Conservation (phyloP, 2,113 vertebrate genomes). For the Callithrix jacchus region DNA sequence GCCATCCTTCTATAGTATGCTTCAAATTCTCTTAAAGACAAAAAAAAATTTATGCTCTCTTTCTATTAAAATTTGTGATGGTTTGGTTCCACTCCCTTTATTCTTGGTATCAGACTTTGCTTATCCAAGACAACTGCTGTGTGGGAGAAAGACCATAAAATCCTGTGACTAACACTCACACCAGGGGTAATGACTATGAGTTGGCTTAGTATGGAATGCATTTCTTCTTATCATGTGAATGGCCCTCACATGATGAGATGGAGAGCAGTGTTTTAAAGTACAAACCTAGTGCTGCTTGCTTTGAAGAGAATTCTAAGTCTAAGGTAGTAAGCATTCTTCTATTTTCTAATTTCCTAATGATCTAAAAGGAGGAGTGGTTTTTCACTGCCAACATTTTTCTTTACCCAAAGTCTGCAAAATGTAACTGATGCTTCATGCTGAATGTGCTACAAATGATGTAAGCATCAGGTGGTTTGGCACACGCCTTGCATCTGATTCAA, state of each 20-base stretch:
- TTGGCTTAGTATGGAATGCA: not conserved
- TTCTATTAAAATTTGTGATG: not conserved
- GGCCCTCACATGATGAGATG: not conserved
- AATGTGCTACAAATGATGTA: not conserved
- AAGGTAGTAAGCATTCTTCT: not conserved
- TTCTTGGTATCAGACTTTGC: constrained; percentile 27
- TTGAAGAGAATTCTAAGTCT: not conserved
- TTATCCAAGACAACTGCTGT: not conserved
- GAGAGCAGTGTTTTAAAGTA: not conserved
- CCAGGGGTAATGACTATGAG: not conserved
- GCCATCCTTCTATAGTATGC: not conserved
- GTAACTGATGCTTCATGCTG: not conserved
- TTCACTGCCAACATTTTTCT: not conserved
- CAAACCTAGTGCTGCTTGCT: not conserved
- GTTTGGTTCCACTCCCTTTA: constrained; percentile 32
- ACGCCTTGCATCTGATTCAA: not conserved
- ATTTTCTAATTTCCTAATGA: not conserved
- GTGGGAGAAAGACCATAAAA: not conserved
- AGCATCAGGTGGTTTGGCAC: not conserved
- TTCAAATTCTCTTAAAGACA: not conserved
- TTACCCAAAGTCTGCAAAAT: not conserved
- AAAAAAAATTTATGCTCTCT: not conserved
- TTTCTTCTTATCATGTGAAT: not conserved
- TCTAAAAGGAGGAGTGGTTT: not conserved
- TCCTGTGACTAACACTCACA: not conserved